Percentiles rank a stretch among this genome's conserved stretches.
Evolutionary conservation across 2,113 vertebrate species (phyloP).

Genomic region (Cinclus cinclus): DNA sequence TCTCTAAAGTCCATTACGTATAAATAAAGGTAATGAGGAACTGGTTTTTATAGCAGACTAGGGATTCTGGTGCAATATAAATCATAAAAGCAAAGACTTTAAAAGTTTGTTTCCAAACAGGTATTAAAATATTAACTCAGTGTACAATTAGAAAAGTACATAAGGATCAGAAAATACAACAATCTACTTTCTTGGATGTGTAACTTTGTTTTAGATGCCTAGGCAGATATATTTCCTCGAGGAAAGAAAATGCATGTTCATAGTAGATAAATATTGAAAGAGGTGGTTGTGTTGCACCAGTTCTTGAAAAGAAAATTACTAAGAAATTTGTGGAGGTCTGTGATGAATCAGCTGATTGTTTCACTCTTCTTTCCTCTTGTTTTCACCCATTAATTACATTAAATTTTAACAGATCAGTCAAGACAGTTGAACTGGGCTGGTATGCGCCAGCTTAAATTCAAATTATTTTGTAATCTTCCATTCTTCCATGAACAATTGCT

Average conservation of each 20-base stretch:
- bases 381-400: background rate
- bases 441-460: background rate
- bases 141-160: background rate
- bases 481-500: background rate
- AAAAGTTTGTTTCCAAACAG: background rate
- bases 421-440: background rate
- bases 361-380: background rate
- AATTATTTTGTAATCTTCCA: background rate
- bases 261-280: background rate
- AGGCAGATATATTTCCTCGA: background rate
- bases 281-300: background rate
- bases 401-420: background rate
- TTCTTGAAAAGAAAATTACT: background rate
- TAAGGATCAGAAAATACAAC: background rate
- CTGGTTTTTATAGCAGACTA: background rate
- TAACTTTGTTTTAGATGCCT: background rate
- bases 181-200: background rate
- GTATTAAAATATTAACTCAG: background rate
- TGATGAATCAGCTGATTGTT: background rate
- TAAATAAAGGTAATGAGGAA: background rate
- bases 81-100: background rate
- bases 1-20: background rate
- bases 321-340: background rate
- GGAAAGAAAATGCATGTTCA: background rate
- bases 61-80: background rate